These are phyloP conservation scores for Haemorhous mexicanus DNA, from an alignment of 2,113 vertebrate species.

Conservation along the genomic window DNA sequence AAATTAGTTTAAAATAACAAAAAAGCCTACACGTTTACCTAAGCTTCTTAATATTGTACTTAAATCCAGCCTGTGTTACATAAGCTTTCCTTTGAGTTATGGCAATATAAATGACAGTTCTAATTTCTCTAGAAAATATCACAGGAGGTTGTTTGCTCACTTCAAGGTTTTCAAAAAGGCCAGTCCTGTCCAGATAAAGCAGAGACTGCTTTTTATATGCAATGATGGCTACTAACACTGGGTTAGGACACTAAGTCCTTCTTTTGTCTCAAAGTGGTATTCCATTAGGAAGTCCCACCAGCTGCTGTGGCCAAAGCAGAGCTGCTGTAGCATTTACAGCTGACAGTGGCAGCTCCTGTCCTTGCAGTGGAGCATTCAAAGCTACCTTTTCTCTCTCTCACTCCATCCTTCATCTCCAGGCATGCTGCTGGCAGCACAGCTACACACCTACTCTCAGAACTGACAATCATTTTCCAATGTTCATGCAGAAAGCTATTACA, in stretches of 20 bases:
- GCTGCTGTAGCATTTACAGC: neutral
- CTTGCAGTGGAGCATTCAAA: neutral
- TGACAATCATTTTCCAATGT: neutral
- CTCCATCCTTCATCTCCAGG: neutral
- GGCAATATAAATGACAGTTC: neutral
- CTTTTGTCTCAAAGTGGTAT: neutral
- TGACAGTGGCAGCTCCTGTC: neutral
- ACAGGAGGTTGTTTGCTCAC: neutral
- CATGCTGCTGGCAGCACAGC: neutral
- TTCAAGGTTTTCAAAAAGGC: neutral
- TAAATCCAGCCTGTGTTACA: neutral
- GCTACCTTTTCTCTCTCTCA: neutral
- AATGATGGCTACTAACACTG: neutral
- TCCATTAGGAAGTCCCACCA: neutral
- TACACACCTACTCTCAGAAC: neutral
- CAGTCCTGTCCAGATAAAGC: neutral
- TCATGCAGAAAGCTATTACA: neutral
- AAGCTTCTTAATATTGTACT: neutral
- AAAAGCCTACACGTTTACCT: neutral
- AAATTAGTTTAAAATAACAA: conserved; percentile 7
- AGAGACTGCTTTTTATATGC: neutral
- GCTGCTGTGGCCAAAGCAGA: neutral
- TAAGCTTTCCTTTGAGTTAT: neutral
- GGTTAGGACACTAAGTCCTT: neutral
- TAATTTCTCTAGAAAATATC: neutral